Evolutionary conservation across 2,888 invertebrate genomes (phyloP), one percentile per base, ranked within the genome.

Genomic region (Apoda limacodes): DNA sequence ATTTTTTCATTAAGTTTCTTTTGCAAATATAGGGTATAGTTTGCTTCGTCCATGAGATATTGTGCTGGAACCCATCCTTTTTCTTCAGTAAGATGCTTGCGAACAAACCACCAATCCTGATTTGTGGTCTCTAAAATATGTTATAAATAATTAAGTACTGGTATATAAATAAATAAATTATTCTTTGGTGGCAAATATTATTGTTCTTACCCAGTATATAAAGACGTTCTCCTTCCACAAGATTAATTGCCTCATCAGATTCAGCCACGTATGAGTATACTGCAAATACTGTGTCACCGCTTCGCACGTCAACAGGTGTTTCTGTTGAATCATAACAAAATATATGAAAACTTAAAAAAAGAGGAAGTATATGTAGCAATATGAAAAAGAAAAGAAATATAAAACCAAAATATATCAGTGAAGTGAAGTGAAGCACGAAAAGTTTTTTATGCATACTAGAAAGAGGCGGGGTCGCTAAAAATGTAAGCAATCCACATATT

Each of bases 61-160:
- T 92, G 90, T 0, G 94, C 92, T 9, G 95, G 95, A n/a, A 95
- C 94, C 90, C 93, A 94, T 36, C 95, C 95, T 50, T 90, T 92
- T 70, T 95, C 94, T 60, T 93, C 90, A 0, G 94, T 94, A 13
- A 94, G 78, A 61, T 92, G 88, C 64, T 95, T 95, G 48, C 88
- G 88, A 1, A 95, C 92, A 55, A 90, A 92, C 94, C 95, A 95
- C 94, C 95, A 95, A 59, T 95, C 95, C 30, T 88, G 85, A 61
- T 92, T 92, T 28, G 90, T 89, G 30, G 89, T 89, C 69, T 92
- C 91, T 84, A 68, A 34, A 48, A 39, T 52, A 50, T 13, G 28
- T 34, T 13, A 31, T n/a, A 17, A 15, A 30, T 23, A 5, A 17
- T n/a, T 20, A 9, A 37, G n/a, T 27, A n/a, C 1, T 22, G 22